Conservation (phyloP, 2,797 vertebrate species). For the Melanogrammus aeglefinus region DNA sequence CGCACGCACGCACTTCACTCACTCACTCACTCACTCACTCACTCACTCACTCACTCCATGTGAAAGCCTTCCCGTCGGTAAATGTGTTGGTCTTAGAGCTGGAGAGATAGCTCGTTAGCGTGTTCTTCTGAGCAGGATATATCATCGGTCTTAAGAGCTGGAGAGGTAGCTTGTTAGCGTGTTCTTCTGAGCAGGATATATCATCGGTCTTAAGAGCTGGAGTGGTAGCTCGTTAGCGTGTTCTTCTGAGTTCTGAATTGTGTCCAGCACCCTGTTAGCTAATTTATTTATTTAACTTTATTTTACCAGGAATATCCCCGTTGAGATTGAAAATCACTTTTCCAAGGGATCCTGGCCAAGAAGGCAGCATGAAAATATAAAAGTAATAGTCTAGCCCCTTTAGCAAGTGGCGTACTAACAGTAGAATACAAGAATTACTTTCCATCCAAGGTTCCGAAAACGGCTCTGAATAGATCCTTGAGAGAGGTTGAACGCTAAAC, state of each 20-base stretch:
- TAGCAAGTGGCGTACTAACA: too few species aligned
- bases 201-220: neutral
- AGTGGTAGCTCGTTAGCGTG: neutral
- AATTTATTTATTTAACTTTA: too few species aligned
- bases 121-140: too few species aligned
- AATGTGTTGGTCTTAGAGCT: neutral
- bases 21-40: neutral
- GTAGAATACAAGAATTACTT: neutral
- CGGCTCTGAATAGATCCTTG: neutral
- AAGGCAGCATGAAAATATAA: too few species aligned
- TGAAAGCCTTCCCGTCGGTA: neutral
- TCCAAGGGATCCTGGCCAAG: too few species aligned
- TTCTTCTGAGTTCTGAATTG: neutral
- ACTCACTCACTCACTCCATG: conserved; percentile 4
- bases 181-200: neutral
- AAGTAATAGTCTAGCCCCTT: too few species aligned
- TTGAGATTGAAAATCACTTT: too few species aligned
- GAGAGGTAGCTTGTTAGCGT: neutral
- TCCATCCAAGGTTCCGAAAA: neutral
- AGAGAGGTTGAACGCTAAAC: neutral
- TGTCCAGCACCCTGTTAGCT: neutral
- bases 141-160: neutral
- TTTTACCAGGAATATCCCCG: too few species aligned
- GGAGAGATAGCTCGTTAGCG: neutral
- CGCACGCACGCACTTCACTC: too few species aligned